Evolutionary conservation across 1,140 invertebrate species (phyloP).

Genomic region (Gonioctena quinquepunctata): DNA sequence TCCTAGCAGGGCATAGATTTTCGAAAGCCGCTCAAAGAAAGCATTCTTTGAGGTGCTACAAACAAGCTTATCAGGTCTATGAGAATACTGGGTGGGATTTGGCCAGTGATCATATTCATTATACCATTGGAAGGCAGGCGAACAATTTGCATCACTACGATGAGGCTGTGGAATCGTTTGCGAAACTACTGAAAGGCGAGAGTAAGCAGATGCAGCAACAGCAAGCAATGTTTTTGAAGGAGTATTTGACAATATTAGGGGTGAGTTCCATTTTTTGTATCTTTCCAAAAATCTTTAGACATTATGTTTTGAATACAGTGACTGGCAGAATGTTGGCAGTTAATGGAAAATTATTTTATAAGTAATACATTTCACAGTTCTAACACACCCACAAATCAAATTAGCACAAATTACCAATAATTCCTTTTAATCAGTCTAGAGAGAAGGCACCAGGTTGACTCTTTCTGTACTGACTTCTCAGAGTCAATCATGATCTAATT

Average conservation of each 20-base stretch:
- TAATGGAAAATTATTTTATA: too few relatives aligned
- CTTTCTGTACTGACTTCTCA: too few relatives aligned
- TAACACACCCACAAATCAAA: too few relatives aligned
- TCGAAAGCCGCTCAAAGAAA: constrained; percentile 88
- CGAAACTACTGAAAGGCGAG: constrained; percentile 74
- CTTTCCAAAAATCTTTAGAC: too few relatives aligned
- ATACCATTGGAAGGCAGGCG: constrained; percentile 88
- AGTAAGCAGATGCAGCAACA: constrained; percentile 77
- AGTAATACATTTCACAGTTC: too few relatives aligned
- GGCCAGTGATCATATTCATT: constrained; percentile 94
- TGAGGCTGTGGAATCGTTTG: constrained; percentile 78
- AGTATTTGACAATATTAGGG: constrained; percentile 84
- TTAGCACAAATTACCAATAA: too few relatives aligned
- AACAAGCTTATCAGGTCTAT: constrained; percentile 90
- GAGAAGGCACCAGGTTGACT: too few relatives aligned
- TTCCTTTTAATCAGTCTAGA: too few relatives aligned
- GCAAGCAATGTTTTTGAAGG: constrained; percentile 83
- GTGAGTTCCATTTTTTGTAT: constrained; percentile 63
- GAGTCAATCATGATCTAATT: too few relatives aligned
- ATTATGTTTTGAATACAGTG: too few relatives aligned
- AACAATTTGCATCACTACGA: constrained; percentile 75
- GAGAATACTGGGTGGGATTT: constrained; percentile 82
- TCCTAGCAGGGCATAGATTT: constrained; percentile 90
- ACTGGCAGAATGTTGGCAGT: too few relatives aligned
- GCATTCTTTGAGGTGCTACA: constrained; percentile 89